Conservation (phyloP, 2,113 vertebrate genomes). For the Camelus bactrianus region DNA sequence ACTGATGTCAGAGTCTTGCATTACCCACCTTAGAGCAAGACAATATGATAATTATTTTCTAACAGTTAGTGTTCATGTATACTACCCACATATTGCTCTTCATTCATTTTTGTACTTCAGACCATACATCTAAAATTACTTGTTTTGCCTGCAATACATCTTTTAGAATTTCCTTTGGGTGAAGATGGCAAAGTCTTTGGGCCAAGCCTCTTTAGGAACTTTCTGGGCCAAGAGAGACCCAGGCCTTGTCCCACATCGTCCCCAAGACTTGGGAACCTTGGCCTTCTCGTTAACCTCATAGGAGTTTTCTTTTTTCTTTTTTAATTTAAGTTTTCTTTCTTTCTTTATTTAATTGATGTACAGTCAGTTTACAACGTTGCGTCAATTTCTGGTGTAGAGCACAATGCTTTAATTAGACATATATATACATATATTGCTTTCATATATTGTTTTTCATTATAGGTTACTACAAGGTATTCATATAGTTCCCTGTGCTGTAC, state of each 20-base stretch:
- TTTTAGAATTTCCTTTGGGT: neutral
- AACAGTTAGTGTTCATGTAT: neutral
- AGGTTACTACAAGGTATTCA: too few species aligned
- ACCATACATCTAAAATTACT: neutral
- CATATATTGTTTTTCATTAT: too few species aligned
- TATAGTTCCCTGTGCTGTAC: too few species aligned
- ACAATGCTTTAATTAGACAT: too few species aligned
- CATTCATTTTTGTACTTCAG: neutral
- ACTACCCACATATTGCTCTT: neutral
- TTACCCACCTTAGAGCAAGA: neutral
- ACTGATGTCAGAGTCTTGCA: neutral
- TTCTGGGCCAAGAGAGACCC: neutral
- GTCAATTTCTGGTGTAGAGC: too few species aligned
- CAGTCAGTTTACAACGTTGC: too few species aligned
- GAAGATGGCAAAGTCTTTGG: neutral
- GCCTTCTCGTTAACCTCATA: neutral
- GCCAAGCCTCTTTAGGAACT: neutral
- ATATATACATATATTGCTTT: too few species aligned
- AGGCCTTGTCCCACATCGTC: neutral
- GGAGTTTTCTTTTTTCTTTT: neutral
- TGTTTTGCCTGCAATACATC: neutral
- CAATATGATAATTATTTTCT: neutral
- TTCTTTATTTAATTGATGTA: too few species aligned
- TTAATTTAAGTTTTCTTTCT: too few species aligned
- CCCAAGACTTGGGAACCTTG: neutral